Evolutionary conservation across 92 coral and sea anemone species (phyloP).

Genomic region (Parazoanthus atlanticus): DNA sequence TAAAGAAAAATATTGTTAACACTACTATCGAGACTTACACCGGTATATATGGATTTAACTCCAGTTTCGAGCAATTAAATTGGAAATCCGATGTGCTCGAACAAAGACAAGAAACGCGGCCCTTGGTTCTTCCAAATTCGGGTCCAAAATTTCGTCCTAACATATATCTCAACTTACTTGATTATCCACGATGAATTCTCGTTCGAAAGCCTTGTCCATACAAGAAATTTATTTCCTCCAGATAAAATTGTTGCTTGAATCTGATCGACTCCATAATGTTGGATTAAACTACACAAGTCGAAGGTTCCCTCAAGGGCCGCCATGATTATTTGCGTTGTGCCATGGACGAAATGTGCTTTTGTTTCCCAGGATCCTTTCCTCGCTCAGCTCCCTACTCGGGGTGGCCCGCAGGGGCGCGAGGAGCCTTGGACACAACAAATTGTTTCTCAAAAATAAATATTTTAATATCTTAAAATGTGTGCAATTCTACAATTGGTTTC

Average conservation of each 20-base stretch:
- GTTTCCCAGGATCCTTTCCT: slow-evolving; percentile 45
- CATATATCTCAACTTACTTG: slow-evolving; percentile 56
- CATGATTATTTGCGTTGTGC: slow-evolving; percentile 51
- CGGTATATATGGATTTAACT: not conserved
- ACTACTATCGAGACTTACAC: not conserved
- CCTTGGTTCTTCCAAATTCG: slow-evolving; percentile 18
- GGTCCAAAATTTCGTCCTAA: slow-evolving; percentile 9
- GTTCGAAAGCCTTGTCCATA: slow-evolving; percentile 79
- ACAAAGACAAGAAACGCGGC: slow-evolving; percentile 25
- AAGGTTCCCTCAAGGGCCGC: slow-evolving; percentile 69
- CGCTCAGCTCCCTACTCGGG: slow-evolving; percentile 37
- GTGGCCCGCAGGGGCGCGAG: slow-evolving; percentile 33
- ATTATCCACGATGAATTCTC: slow-evolving; percentile 78
- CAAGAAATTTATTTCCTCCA: slow-evolving; percentile 70
- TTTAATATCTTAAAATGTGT: too few species aligned
- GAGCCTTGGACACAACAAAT: not conserved
- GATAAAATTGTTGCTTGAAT: slow-evolving; percentile 63
- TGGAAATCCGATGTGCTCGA: slow-evolving; percentile 26
- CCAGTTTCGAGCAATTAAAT: not conserved
- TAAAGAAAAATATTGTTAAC: not conserved
- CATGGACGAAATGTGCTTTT: slow-evolving; percentile 8
- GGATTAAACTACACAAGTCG: slow-evolving; percentile 68
- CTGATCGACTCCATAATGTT: slow-evolving; percentile 72
- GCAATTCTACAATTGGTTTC: too few species aligned
- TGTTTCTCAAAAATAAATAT: too few species aligned